These are phyloP conservation scores for Acleris laterana DNA, from an alignment of 2,888 invertebrate species.

Conservation along the genomic window DNA sequence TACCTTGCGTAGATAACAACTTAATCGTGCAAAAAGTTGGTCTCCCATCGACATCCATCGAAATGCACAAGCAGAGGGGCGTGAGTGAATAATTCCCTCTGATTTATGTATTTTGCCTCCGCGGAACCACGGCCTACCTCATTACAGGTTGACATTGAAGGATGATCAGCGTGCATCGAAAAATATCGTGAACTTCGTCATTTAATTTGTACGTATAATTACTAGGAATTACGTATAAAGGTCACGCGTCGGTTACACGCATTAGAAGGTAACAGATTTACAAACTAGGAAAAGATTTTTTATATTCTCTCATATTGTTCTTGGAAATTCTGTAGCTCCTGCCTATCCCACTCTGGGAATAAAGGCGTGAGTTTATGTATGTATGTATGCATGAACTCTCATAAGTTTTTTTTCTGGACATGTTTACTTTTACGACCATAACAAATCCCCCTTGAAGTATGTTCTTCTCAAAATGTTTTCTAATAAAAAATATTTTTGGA, in stretches of 20 bases:
- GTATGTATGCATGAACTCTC: too few relatives aligned
- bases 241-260: not conserved
- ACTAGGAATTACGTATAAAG: conserved; percentile 1
- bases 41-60: conserved; percentile 54
- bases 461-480: not conserved
- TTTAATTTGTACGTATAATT: conserved; percentile 55
- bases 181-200: conserved; percentile 70
- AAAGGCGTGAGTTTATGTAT: too few relatives aligned
- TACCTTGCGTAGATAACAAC: conserved; percentile 31
- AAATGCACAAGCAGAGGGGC: conserved; percentile 61
- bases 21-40: conserved; percentile 37
- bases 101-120: conserved; percentile 67
- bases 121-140: conserved; percentile 66
- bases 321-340: too few relatives aligned
- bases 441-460: too few relatives aligned
- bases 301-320: too few relatives aligned
- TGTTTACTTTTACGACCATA: too few relatives aligned
- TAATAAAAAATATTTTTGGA: not conserved
- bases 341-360: too few relatives aligned
- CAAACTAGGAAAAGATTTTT: too few relatives aligned
- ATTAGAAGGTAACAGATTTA: too few relatives aligned
- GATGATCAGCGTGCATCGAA: conserved; percentile 67
- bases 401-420: too few relatives aligned
- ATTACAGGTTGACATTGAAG: conserved; percentile 77
- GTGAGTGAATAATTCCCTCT: conserved; percentile 72